Percentiles rank a stretch among this genome's conserved stretches.
phyloP scores from a whole-genome alignment of 2,888 invertebrate genomes.

The Meghimatium bilineatum region DNA sequence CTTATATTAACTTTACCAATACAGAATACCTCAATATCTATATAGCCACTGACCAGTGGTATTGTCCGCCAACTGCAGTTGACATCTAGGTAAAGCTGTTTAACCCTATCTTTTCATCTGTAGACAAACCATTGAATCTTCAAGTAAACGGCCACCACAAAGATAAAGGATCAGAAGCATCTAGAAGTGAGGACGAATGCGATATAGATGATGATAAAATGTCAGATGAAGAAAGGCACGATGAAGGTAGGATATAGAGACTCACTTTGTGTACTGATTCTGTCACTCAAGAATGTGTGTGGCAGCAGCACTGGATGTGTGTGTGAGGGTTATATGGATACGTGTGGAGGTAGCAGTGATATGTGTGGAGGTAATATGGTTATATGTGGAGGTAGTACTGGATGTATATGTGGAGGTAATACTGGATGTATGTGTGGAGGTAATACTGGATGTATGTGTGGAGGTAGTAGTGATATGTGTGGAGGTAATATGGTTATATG shows the following conservation, averaged over 20 bases:
- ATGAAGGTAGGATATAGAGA: constrained; percentile 52
- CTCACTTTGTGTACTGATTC: neutral
- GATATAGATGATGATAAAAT: constrained; percentile 61
- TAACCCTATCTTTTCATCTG: neutral
- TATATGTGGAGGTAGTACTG: too few relatives aligned
- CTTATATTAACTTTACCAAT: too few relatives aligned
- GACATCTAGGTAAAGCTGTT: too few relatives aligned
- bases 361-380: too few relatives aligned
- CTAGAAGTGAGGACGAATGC: constrained; percentile 48
- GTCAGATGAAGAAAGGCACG: constrained; percentile 66
- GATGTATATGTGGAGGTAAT: neutral
- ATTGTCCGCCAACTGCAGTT: neutral
- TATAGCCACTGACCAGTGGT: neutral
- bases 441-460: neutral
- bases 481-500: neutral
- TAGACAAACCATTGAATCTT: constrained; percentile 69
- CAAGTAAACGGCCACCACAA: constrained; percentile 69
- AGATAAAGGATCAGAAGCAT: constrained; percentile 55
- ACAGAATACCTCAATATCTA: too few relatives aligned
- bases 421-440: neutral
- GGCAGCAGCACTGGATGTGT: neutral
- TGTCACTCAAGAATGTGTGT: neutral
- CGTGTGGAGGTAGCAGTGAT: too few relatives aligned
- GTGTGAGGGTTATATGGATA: neutral
- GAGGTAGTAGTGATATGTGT: too few relatives aligned